These are phyloP conservation scores for Rhinoraja longicauda DNA, from an alignment of 2,797 vertebrate species.

Conservation along the genomic window DNA sequence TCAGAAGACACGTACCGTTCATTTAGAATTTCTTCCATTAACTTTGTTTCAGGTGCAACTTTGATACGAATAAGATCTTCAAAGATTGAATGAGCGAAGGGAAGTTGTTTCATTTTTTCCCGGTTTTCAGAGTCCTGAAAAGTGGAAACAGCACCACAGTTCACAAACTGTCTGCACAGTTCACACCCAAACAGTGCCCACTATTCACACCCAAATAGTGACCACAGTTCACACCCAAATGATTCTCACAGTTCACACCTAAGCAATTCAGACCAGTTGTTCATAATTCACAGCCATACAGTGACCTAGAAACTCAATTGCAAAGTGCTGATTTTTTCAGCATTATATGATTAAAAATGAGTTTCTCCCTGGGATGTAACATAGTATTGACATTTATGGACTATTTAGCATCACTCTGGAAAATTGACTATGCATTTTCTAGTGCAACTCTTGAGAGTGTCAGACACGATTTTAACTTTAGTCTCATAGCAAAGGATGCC, in stretches of 20 bases:
- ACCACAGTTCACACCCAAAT: no score
- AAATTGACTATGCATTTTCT: no score
- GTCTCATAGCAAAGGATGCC: no score
- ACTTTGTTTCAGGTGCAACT: conserved; percentile 23
- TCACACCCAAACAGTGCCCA: not conserved
- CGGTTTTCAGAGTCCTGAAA: not conserved
- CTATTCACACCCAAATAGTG: no score
- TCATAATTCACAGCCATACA: not conserved
- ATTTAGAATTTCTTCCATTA: not conserved
- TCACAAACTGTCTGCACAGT: not conserved
- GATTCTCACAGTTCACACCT: not conserved
- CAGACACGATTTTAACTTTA: no score
- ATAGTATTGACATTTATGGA: no score
- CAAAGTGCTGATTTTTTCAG: no score
- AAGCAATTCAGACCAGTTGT: not conserved
- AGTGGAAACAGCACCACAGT: not conserved
- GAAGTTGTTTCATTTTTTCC: not conserved
- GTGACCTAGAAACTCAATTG: no score
- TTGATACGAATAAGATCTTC: conserved; percentile 30
- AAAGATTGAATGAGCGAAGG: conserved; percentile 2
- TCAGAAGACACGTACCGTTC: conserved; percentile 15
- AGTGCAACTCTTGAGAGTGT: no score
- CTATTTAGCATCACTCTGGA: no score
- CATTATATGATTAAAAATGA: no score
- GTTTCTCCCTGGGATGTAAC: no score